Percentiles rank a stretch among this genome's conserved stretches.
phyloP scores from a whole-genome alignment of 37 sponge, comb jelly and placozoan genomes.

The Cliona cf. orientalis region DNA sequence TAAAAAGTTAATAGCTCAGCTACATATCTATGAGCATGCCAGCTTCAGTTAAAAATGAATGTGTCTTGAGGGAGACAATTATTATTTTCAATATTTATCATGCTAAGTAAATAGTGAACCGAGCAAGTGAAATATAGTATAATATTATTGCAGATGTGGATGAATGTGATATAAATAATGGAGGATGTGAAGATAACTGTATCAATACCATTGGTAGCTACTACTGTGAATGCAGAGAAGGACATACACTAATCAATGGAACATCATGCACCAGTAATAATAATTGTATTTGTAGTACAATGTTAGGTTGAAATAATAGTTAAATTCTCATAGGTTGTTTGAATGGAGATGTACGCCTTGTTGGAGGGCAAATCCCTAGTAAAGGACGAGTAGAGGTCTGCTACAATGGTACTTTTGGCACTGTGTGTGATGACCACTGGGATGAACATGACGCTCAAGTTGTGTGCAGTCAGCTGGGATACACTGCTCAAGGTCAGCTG shows the following conservation, averaged over 20 bases:
- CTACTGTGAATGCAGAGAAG: constrained; percentile 23
- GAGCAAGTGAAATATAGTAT: too few relatives aligned
- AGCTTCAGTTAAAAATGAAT: too few relatives aligned
- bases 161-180: too few relatives aligned
- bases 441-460: constrained; percentile 33
- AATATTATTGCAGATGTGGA: too few relatives aligned
- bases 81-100: too few relatives aligned
- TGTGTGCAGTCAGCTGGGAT: constrained; percentile 28
- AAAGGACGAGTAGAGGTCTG: constrained; percentile 37
- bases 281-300: background rate
- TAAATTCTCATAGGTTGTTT: constrained; percentile 1
- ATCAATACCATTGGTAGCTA: constrained; percentile 32
- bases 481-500: background rate
- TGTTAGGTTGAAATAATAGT: background rate
- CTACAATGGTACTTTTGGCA: constrained; percentile 2
- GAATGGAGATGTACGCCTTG: constrained; percentile 23
- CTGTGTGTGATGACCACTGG: constrained; percentile 51
- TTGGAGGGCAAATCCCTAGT: background rate
- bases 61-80: too few relatives aligned
- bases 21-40: too few relatives aligned
- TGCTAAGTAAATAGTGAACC: too few relatives aligned
- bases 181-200: too few relatives aligned
- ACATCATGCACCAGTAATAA: constrained; percentile 14
- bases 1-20: too few relatives aligned
- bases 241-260: constrained; percentile 12